Base-by-base conservation (phyloP, 1,140 invertebrate species). In the Hermatobates lingyangjiaoensis region DNA sequence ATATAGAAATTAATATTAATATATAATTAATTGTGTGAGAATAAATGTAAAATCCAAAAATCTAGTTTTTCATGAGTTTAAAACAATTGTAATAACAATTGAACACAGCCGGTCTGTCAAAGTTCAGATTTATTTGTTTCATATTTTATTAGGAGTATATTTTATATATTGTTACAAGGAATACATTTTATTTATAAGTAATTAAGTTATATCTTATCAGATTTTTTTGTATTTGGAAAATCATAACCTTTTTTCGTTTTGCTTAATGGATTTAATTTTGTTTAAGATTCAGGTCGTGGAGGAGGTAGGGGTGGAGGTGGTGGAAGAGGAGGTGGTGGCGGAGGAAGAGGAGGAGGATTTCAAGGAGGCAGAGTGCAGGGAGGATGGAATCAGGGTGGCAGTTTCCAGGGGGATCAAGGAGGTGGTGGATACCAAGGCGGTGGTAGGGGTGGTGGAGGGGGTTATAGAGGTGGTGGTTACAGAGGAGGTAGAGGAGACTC, bases 321-420 rank as follows among this genome's bases (percentile, higher is more conserved):
- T 42, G 54, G 60, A 25, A 51, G 54, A 15, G 51, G 52, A 2
- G 54, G 54, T 27, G 27, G 51, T n/a, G 44, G 40, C 15, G 56
- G 54, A 14, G 51, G 53, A 18, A 48, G 51, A 12, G 52, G 56
- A 20, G 27, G 52, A 15, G 39, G 27, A 20, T 51, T 45, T 2
- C 2, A 48, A 24, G 48, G 53, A 27, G 55, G 42, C 30, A 45
- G 57, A 51, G 56, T 57, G 10, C 56, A 56, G 53, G 58, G 54
- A 23, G 58, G 58, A 0, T 56, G 58, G 55, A 57, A 54, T 44
- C 45, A 52, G 28, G 53, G 53, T 40, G 53, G 49, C n/a, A 40
- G 50, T 27, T 24, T 42, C 27, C 14, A 28, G 28, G 50, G 27
- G 26, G 51, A 50, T 25, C 20, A 46, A 27, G 52, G 52, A 54